Percentiles rank a stretch among this genome's conserved stretches.
phyloP scores from a whole-genome alignment of 2,113 vertebrate genomes.

The Passer domesticus region DNA sequence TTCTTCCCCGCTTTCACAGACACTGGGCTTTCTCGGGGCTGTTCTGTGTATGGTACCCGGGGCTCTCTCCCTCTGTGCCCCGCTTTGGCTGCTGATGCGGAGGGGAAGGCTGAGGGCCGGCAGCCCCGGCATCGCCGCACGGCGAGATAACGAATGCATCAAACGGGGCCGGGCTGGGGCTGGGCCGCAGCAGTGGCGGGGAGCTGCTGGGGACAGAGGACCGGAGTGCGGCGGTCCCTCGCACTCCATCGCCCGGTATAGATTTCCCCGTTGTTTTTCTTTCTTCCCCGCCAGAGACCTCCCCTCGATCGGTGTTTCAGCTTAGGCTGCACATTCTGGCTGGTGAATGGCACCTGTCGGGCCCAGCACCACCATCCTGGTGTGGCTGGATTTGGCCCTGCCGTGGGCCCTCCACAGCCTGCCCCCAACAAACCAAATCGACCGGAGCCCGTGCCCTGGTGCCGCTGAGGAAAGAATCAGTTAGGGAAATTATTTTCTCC shows the following conservation, averaged over 20 bases:
- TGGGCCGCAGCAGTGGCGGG: not conserved
- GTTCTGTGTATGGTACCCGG: rapidly evolving
- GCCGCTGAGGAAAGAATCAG: not conserved
- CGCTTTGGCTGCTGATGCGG: not conserved
- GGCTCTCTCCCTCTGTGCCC: no score
- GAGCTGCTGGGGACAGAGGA: not conserved
- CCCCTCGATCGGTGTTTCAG: not conserved
- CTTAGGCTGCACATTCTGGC: not conserved
- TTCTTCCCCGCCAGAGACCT: not conserved
- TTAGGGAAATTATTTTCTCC: not conserved
- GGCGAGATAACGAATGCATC: not conserved
- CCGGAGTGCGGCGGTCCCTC: not conserved
- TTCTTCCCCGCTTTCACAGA: not conserved
- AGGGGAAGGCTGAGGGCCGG: not conserved
- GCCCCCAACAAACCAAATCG: not conserved
- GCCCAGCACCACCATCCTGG: not conserved
- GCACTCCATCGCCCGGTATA: not conserved
- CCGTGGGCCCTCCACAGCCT: not conserved
- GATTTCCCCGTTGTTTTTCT: not conserved
- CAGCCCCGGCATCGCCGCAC: not conserved
- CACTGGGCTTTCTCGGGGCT: not conserved
- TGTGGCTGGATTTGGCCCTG: not conserved
- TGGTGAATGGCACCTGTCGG: not conserved
- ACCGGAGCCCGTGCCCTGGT: not conserved
- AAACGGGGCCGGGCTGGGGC: rapidly evolving